Evolutionary conservation across 2,888 invertebrate genomes (phyloP), one percentile per base, ranked within the genome.

Genomic region (Oligia latruncula): DNA sequence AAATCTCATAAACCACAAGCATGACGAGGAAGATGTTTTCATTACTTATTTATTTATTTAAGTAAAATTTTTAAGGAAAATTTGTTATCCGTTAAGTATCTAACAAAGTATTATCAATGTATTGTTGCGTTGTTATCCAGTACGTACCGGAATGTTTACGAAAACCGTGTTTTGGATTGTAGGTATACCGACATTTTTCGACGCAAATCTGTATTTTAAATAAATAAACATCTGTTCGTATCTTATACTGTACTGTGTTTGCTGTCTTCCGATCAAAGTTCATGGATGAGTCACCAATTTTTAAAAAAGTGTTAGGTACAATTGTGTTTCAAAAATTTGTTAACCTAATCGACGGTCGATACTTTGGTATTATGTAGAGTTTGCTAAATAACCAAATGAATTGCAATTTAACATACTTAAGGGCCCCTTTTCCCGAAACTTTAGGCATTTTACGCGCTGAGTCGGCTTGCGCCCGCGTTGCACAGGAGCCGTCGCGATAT

Each of bases 231-330:
- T 71, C 43, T 84, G 78, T 78, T 60, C 11, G 11, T 11, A 60
- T 60, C 11, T 1, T 58, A 58, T 1, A 58, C n/a, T n/a, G 23
- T 62, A 70, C 46, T 79, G 76, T 77, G 76, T 79, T 68, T 74
- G 40, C 4, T 15, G 68, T 52, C 40, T 58, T 68, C 60, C 20
- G 66, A 66, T 78, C 67, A 75, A 66, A 78, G 80, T 78, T 81
- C 75, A 81, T 70, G 40, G 35, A 71, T 83, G 83, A 86, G 60
- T 86, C 80, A 80, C 58, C 13, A 20, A 73, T 71, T 71, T 55
- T 60, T 40, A 29, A 23, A 72, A 74, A 73, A 77, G 17, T 70
- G 23, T 49, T 46, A 29, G 29, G 29, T 29, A 62, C 68, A 52
- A 68, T 58, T 68, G 67, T 66, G 67, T 72, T 74, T 60, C 58